Percentiles rank a stretch among this genome's conserved stretches.
These are phyloP conservation scores for Caenorhabditis panamensis DNA, from an alignment of 2,888 invertebrate species.

Conservation along the genomic window DNA sequence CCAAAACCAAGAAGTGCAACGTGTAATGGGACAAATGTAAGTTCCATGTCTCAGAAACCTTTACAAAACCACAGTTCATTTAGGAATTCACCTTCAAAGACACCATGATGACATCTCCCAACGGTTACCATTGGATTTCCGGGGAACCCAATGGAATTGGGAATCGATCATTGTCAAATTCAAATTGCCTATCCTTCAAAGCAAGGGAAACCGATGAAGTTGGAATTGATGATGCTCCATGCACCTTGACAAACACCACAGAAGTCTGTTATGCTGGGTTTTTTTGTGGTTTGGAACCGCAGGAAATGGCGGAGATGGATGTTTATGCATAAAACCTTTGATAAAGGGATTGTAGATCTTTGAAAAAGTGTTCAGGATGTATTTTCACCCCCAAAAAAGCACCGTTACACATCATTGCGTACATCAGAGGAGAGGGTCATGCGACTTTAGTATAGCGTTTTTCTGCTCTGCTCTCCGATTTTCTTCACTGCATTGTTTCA, in stretches of 20 bases:
- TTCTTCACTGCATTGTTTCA: too few species aligned
- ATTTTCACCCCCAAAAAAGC: too few species aligned
- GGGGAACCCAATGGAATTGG: slow-evolving; percentile 17
- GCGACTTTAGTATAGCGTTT: too few species aligned
- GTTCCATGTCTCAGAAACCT: not conserved
- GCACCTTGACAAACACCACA: not conserved
- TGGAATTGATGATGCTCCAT: slow-evolving; percentile 11
- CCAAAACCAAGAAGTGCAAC: not conserved
- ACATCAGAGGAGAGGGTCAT: too few species aligned
- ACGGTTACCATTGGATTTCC: not conserved
- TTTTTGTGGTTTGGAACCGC: not conserved
- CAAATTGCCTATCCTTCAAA: slow-evolving; percentile 1
- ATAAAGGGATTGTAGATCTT: too few species aligned
- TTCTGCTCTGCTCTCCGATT: too few species aligned
- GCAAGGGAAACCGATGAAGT: not conserved
- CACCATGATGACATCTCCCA: not conserved
- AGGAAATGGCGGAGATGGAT: too few species aligned
- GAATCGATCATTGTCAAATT: too few species aligned
- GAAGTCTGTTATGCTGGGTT: not conserved
- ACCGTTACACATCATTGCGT: too few species aligned
- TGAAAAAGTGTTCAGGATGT: too few species aligned
- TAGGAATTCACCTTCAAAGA: slow-evolving; percentile 9
- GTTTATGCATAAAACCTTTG: too few species aligned
- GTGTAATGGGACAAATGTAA: slow-evolving; percentile 11
- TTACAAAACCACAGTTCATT: not conserved